Conservation (phyloP, 1,140 invertebrate species). For the Pomacea maculata region DNA sequence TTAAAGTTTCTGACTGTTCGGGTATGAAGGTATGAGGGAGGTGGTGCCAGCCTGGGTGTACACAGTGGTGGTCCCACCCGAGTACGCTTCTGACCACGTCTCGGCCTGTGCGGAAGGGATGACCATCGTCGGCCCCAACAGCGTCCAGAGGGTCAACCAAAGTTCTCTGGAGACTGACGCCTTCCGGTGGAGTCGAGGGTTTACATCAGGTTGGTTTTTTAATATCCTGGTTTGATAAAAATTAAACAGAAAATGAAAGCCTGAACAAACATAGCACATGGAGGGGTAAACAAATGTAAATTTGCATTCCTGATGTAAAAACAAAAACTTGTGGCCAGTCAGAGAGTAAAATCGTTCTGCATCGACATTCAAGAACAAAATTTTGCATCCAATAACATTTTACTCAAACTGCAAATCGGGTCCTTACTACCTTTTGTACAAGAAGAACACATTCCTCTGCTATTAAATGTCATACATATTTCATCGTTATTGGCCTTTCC, state of each 20-base stretch:
- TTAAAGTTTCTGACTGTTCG: not conserved
- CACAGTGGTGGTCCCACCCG: conserved; percentile 15
- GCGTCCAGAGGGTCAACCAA: conserved; percentile 1
- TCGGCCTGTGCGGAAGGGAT: conserved; percentile 21
- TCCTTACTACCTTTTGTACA: not conserved
- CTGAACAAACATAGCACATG: not conserved
- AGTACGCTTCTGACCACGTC: conserved; percentile 10
- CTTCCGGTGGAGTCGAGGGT: conserved; percentile 36
- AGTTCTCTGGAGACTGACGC: conserved; percentile 26
- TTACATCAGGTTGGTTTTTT: conserved; percentile 18
- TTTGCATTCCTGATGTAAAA: not conserved
- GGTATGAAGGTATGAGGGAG: not conserved
- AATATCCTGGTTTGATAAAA: not conserved
- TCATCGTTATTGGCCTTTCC: no score
- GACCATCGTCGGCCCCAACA: conserved; percentile 7
- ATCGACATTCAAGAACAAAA: not conserved
- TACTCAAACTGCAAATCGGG: not conserved
- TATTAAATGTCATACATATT: no score
- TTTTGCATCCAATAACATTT: not conserved
- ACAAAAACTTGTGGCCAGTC: not conserved
- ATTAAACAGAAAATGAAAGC: not conserved
- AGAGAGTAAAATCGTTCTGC: not conserved
- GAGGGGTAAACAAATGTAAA: not conserved
- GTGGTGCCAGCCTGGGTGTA: conserved; percentile 21
- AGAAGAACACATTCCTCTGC: not conserved